Percentiles rank a stretch among this genome's conserved stretches.
Evolutionary conservation across 2,113 vertebrate genomes (phyloP).

Genomic region (Oxygymnocypris stewartii): DNA sequence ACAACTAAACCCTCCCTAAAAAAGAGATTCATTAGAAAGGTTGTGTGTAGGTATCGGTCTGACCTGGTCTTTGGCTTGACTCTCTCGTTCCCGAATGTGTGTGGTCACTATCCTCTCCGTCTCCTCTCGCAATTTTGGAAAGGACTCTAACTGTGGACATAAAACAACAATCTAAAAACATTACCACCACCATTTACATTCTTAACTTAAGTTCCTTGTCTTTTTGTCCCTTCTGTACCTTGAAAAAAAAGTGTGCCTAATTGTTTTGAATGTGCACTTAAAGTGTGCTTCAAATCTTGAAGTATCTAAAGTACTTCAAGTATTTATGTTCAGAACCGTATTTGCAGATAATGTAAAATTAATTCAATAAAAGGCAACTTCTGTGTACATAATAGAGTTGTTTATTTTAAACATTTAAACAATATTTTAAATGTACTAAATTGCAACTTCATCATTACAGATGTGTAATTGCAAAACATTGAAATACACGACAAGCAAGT

Average conservation of each 20-base stretch:
- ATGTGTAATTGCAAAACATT: no score
- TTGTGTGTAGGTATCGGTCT: slow-evolving; percentile 38
- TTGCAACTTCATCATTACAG: no score
- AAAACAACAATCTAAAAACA: background rate
- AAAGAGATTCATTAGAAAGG: background rate
- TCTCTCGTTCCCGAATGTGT: slow-evolving; percentile 87
- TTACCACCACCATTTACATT: background rate
- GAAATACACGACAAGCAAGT: no score
- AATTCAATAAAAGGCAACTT: no score
- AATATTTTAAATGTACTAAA: no score
- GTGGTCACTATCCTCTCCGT: slow-evolving; percentile 88
- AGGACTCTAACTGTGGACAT: slow-evolving; percentile 79
- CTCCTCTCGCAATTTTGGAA: slow-evolving; percentile 86
- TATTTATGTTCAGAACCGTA: background rate
- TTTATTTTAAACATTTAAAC: no score
- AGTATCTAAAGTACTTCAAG: background rate
- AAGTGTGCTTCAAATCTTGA: background rate
- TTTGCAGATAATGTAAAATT: no score
- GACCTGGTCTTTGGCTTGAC: slow-evolving; percentile 90
- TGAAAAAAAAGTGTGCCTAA: background rate
- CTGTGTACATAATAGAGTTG: no score
- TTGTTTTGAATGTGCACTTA: background rate
- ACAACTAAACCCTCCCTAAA: background rate
- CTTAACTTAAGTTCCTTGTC: background rate
- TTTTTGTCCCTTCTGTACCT: background rate